A percentile compares a stretch with the other conserved stretches of the same genome.
These are phyloP conservation scores for Drosophila barbarae DNA, from an alignment of 2,888 invertebrate genomes.

Conservation along the genomic window DNA sequence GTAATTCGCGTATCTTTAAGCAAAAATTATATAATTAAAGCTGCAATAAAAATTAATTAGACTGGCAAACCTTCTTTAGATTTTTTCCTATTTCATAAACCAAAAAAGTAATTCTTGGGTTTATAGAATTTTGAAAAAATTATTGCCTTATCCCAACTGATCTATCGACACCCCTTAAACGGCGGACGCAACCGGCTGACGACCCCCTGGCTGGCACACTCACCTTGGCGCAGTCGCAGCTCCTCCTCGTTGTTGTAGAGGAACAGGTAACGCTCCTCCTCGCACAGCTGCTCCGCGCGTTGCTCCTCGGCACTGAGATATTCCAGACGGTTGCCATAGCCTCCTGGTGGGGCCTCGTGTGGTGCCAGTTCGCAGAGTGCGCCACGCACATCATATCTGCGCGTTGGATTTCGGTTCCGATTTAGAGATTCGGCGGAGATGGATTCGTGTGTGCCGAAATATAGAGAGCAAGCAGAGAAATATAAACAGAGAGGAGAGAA, in stretches of 20 bases:
- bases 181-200: constrained; percentile 1
- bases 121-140: too few relatives aligned
- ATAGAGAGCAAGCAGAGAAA: constrained; percentile 49
- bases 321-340: constrained; percentile 82
- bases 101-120: too few relatives aligned
- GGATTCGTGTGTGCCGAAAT: constrained; percentile 47
- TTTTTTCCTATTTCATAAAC: too few relatives aligned
- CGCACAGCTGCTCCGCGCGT: constrained; percentile 93
- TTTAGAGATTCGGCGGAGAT: neutral
- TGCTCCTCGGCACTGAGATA: constrained; percentile 86
- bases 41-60: too few relatives aligned
- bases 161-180: constrained; percentile 1
- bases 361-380: constrained; percentile 91
- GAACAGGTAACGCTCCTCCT: constrained; percentile 94
- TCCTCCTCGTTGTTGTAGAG: constrained; percentile 93
- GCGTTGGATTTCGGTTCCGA: constrained; percentile 1
- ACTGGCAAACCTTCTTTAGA: too few relatives aligned
- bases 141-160: neutral
- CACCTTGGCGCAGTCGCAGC: constrained; percentile 94
- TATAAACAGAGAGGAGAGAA: constrained; percentile 49
- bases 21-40: too few relatives aligned
- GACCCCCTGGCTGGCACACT: constrained; percentile 39
- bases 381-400: constrained; percentile 96
- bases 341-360: constrained; percentile 90
- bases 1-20: too few relatives aligned